Evolutionary conservation across 2,888 invertebrate species (phyloP), one percentile per base, ranked within the genome.

Genomic region (Orchestes rusci): DNA sequence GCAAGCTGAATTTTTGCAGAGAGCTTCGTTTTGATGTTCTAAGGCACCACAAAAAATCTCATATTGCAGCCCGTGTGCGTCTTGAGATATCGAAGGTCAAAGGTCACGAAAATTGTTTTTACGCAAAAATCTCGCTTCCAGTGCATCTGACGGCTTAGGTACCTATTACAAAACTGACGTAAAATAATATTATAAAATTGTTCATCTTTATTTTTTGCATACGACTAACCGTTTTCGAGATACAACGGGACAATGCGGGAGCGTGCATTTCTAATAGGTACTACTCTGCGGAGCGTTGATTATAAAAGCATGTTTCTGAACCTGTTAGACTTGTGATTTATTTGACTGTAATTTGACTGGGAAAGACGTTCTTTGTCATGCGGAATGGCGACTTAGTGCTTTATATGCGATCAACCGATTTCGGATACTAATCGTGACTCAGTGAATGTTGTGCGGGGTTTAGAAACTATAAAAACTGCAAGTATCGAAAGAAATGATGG

Each of bases 401-500:
- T 45, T 34, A 41, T 45, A 35, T 45, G 45, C 39, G 16, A 41
- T 29, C 32, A 41, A 39, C 27, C 27, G 23, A n/a, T 35, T 41
- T 34, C 45, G 16, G 36, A 45, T 33, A 37, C 41, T 37, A n/a
- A n/a, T n/a, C 23, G 23, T 23, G 37, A 27, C 23, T 35, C 29
- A 28, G 41, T 45, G n/a, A 36, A 37, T 36, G 40, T 45, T 7
- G 45, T 45, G 34, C 38, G 19, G n/a, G 31, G 39, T 40, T 27
- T 40, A 27, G 10, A 41, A 34, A 41, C 35, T 45, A 33, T 45
- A 32, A 37, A 28, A 43, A 46, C 32, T 46, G 23, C 42, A 32
- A 48, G 44, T 45, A 45, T 41, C 8, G 33, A 40, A 45, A 5
- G 40, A 37, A 48, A 48, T 23, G 40, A 45, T n/a, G 23, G 41